Percentiles rank a stretch among this genome's conserved stretches.
phyloP scores from a whole-genome alignment of 37 sponge, comb jelly and placozoan species.

The Cliona cf. orientalis region DNA sequence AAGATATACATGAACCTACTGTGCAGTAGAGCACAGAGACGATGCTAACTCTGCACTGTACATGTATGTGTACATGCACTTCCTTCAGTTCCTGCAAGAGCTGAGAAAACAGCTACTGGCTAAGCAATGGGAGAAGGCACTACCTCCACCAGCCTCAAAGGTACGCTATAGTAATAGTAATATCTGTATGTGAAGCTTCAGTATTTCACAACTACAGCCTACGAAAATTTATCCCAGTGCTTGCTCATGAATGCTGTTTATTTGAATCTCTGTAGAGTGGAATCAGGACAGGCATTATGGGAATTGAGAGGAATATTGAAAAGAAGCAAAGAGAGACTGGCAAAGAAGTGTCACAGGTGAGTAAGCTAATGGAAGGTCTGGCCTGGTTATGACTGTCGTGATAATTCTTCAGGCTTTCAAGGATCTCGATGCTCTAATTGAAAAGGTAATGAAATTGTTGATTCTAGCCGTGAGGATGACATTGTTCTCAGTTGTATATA shows the following conservation, averaged over 20 bases:
- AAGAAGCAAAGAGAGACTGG: slow-evolving; percentile 77
- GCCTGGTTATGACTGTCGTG: background rate
- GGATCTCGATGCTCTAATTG: slow-evolving; percentile 95
- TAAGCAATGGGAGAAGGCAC: slow-evolving; percentile 67
- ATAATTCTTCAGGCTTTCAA: slow-evolving; percentile 78
- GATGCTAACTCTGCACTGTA: background rate
- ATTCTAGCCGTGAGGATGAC: too few species aligned
- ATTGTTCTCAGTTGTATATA: too few species aligned
- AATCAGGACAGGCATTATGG: slow-evolving; percentile 82
- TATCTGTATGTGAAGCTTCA: too few species aligned
- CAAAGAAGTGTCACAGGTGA: slow-evolving; percentile 64
- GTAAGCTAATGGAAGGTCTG: background rate
- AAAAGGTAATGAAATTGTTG: too few species aligned
- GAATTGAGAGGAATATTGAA: slow-evolving; percentile 91
- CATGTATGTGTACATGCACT: background rate
- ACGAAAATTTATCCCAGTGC: too few species aligned
- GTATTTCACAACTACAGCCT: too few species aligned
- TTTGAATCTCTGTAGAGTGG: slow-evolving; percentile 14
- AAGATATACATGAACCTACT: too few species aligned
- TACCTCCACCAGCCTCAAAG: slow-evolving; percentile 21
- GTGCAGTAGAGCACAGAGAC: too few species aligned
- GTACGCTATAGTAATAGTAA: too few species aligned
- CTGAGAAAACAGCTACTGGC: slow-evolving; percentile 50
- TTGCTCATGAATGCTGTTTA: too few species aligned
- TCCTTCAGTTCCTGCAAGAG: slow-evolving; percentile 36